Percentiles rank a stretch among this genome's conserved stretches.
Evolutionary conservation across 2,113 vertebrate species (phyloP).

Genomic region (Ginglymostoma cirratum): DNA sequence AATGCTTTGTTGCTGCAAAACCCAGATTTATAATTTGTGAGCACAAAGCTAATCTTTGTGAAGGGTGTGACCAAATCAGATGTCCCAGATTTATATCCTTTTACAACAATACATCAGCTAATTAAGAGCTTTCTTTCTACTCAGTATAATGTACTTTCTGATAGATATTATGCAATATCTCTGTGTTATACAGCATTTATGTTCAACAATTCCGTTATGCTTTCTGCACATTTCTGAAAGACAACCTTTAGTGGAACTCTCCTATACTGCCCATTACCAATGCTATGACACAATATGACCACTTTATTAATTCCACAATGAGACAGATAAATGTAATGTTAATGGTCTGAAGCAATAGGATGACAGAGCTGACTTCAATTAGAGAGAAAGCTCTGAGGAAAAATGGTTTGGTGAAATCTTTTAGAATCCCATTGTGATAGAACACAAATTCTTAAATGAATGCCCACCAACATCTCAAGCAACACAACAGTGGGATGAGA

Average conservation of each 20-base stretch:
- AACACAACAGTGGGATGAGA: not conserved
- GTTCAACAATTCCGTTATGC: not conserved
- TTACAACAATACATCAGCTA: constrained; percentile 6
- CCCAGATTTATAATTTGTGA: not conserved
- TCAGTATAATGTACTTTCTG: not conserved
- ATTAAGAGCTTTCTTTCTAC: not conserved
- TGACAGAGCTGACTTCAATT: not conserved
- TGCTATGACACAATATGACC: not conserved
- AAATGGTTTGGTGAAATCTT: not conserved
- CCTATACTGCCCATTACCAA: not conserved
- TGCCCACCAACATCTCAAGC: too few species aligned
- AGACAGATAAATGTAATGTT: not conserved
- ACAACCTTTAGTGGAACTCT: not conserved
- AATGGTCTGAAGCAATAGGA: not conserved
- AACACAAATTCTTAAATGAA: not conserved
- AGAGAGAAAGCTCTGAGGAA: not conserved
- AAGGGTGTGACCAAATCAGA: not conserved
- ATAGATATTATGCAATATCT: not conserved
- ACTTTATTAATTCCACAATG: not conserved
- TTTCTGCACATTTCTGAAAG: not conserved
- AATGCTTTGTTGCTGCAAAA: not conserved
- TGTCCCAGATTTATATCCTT: not conserved
- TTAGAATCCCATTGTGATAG: not conserved
- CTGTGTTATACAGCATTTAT: not conserved
- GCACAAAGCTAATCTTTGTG: not conserved